phyloP scores from a whole-genome alignment of 1,140 invertebrate species.

The Aleiodes sp. region DNA sequence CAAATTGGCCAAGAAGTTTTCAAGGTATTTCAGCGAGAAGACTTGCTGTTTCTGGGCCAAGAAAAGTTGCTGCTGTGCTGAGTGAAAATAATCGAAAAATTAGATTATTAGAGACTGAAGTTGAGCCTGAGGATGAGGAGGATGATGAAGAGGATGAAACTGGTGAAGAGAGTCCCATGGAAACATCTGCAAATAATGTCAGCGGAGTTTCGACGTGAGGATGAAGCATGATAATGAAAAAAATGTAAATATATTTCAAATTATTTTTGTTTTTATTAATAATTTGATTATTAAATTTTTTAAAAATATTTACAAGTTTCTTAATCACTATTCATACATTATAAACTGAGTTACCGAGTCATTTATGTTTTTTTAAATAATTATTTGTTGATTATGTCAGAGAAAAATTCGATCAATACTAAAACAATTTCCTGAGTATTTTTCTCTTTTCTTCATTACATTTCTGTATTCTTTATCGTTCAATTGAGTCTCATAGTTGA shows the following conservation, averaged over 20 bases:
- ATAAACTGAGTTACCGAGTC: not conserved
- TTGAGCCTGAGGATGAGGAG: constrained; percentile 88
- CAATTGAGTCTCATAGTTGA: not conserved
- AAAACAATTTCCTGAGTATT: too few relatives aligned
- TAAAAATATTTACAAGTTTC: constrained; percentile 9
- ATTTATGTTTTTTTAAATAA: not conserved
- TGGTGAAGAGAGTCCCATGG: constrained; percentile 61
- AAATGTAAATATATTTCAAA: not conserved
- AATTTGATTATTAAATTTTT: not conserved
- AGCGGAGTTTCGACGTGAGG: not conserved
- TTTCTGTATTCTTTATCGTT: not conserved
- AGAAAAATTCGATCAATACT: not conserved
- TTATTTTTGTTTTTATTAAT: not conserved
- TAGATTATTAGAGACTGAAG: constrained; percentile 90
- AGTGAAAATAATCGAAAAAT: constrained; percentile 83
- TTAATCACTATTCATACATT: not conserved
- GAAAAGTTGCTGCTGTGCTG: constrained; percentile 89
- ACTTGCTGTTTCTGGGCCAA: constrained; percentile 85
- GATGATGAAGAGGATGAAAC: constrained; percentile 72
- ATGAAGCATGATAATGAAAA: not conserved
- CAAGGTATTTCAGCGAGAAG: constrained; percentile 78
- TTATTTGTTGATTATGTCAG: too few relatives aligned
- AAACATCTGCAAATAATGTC: constrained; percentile 38
- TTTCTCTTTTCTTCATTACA: too few relatives aligned
- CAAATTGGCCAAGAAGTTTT: constrained; percentile 69